phyloP scores from a whole-genome alignment of 2,113 vertebrate species.

The Corythornis madagascariensis region DNA sequence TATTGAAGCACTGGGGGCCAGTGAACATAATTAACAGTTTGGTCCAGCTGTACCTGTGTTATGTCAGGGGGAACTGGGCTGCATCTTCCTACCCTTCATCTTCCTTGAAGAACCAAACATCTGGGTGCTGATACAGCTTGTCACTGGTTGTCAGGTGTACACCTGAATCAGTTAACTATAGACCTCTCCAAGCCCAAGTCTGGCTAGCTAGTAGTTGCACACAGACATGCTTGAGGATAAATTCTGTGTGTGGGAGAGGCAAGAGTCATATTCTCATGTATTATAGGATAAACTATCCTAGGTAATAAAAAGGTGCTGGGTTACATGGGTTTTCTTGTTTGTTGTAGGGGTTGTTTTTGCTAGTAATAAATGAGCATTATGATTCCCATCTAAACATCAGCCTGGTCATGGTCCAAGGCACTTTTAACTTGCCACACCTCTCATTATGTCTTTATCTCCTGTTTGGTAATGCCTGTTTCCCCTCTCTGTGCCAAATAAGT shows the following conservation, averaged over 20 bases:
- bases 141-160: neutral
- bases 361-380: neutral
- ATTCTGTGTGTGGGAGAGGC: neutral
- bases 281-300: neutral
- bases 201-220: neutral
- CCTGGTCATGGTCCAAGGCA: neutral
- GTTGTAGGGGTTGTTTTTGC: neutral
- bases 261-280: neutral
- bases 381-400: neutral
- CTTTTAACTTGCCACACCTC: neutral
- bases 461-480: neutral
- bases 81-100: neutral
- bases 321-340: neutral
- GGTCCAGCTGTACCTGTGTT: neutral
- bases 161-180: neutral
- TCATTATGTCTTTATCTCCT: neutral
- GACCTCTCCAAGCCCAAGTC: neutral
- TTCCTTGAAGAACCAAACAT: neutral
- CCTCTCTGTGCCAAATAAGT: neutral
- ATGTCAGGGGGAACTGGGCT: neutral
- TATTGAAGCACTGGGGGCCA: neutral
- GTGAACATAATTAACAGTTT: neutral
- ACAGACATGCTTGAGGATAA: accelerated
- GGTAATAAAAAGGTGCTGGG: neutral
- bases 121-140: neutral